Conservation (phyloP, 2,888 invertebrate genomes). For the Cephus nigrinus region DNA sequence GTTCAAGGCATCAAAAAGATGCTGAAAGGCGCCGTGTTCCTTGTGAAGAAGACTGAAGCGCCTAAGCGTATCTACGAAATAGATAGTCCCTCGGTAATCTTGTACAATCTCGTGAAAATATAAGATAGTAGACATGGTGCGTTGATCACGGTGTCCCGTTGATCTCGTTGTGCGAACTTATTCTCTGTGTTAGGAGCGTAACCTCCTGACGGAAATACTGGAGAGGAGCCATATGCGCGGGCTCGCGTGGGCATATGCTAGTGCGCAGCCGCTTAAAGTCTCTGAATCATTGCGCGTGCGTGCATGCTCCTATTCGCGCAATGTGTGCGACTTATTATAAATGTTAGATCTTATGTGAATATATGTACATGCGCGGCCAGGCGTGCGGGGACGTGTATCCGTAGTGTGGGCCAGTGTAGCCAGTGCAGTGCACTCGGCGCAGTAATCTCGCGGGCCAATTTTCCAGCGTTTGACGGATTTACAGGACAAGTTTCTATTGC, state of each 20-base stretch:
- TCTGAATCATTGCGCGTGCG: neutral
- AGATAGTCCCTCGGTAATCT: neutral
- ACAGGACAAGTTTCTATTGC: neutral
- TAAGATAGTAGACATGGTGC: neutral
- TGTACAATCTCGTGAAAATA: neutral
- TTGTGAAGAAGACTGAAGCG: neutral
- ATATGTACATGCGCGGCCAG: neutral
- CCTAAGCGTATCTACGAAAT: neutral
- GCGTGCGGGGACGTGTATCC: neutral
- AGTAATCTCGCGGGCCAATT: slow-evolving; percentile 19
- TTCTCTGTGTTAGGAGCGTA: neutral
- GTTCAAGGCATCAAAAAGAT: neutral
- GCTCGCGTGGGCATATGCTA: neutral
- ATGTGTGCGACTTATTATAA: neutral
- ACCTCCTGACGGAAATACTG: neutral
- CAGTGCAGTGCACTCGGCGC: slow-evolving; percentile 34
- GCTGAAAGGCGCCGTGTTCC: neutral
- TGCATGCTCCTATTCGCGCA: neutral
- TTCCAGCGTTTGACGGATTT: slow-evolving; percentile 14
- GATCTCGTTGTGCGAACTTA: neutral
- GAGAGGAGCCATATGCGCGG: neutral
- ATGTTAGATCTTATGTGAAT: neutral
- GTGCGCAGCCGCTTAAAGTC: neutral
- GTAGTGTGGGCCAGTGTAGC: slow-evolving; percentile 7
- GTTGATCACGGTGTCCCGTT: neutral